These are phyloP conservation scores for Tetrao urogallus DNA, from an alignment of 2,113 vertebrate genomes.

Conservation along the genomic window DNA sequence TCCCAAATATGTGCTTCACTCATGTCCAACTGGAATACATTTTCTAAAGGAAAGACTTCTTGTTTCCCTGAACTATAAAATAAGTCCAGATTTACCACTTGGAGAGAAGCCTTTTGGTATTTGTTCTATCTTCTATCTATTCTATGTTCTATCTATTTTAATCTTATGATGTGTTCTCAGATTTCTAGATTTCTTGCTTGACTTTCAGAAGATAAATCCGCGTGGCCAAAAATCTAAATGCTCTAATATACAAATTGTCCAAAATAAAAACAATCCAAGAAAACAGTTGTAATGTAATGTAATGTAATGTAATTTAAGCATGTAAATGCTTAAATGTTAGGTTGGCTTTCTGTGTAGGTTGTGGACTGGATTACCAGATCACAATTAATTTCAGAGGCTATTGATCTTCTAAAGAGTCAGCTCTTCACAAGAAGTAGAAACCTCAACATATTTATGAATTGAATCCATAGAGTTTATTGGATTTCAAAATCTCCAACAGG, in stretches of 20 bases:
- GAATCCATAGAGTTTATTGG: neutral
- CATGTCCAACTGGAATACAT: neutral
- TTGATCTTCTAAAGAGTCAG: neutral
- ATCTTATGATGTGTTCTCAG: neutral
- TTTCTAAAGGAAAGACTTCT: neutral
- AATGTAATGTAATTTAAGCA: too few species aligned
- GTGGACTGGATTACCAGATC: neutral
- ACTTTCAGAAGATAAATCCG: neutral
- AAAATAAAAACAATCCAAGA: accelerated
- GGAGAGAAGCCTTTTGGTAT: neutral
- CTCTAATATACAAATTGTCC: neutral
- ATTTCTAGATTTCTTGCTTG: neutral
- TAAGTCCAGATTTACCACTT: neutral
- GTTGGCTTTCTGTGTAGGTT: neutral
- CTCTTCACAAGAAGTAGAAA: neutral
- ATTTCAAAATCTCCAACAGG: neutral
- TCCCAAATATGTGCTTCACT: neutral
- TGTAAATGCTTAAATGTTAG: neutral
- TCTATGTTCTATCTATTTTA: neutral
- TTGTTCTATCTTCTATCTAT: neutral
- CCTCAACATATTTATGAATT: neutral
- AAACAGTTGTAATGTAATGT: too few species aligned
- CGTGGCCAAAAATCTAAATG: neutral
- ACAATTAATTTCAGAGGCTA: neutral
- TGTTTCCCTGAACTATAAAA: neutral